Base-by-base conservation (phyloP, 2,113 vertebrate genomes). In the Pyrgilauda ruficollis region DNA sequence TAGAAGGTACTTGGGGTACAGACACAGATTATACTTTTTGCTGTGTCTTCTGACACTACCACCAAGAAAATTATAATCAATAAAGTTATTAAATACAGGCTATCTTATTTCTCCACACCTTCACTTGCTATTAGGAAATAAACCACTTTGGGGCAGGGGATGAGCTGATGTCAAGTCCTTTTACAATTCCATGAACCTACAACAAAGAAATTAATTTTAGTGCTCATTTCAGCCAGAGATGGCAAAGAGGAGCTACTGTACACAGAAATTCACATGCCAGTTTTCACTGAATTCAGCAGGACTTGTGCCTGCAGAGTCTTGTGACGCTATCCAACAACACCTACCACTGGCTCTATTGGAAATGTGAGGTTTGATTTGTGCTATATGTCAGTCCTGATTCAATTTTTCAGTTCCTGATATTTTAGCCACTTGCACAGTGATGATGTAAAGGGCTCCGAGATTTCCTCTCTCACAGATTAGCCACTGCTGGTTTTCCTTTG, bases 371-470 rank as follows among this genome's bases (percentile, higher is more conserved):
- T 78, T 87, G 37, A 75, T 22, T 64, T 1, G 0, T 21, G 15
- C 14, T 56, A 3, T 22, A 33, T 0, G 0, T 82, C 39, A 73
- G 27, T 15, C 15, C 37, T 53, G 15, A 14, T 66, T 43, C 1
- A 0, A 33, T 64, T 69, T 84, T 47, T 49, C 19, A 47, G 31
- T 56, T 87, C 74, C 88, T 87, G 74, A 50, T 20, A 58, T 82
- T 94, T 82, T 37, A 79, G 63, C 39, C 26, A n/a, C n/a, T 87
- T 50, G 39, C 49, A 52, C 43, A 63, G 7, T 5, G 44, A 44
- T 70, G 39, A 27, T 49, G 13, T 64, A 68, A 91, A 91, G 53
- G n/a, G 26, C 73, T 91, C 41, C 6, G 73, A 81, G 39, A 84
- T 75, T 86, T 88, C 46, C 63, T 13, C 43, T 39, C 35, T 58